Evolutionary conservation across 1,140 invertebrate species (phyloP).

Genomic region (Leptopilina boulardi): DNA sequence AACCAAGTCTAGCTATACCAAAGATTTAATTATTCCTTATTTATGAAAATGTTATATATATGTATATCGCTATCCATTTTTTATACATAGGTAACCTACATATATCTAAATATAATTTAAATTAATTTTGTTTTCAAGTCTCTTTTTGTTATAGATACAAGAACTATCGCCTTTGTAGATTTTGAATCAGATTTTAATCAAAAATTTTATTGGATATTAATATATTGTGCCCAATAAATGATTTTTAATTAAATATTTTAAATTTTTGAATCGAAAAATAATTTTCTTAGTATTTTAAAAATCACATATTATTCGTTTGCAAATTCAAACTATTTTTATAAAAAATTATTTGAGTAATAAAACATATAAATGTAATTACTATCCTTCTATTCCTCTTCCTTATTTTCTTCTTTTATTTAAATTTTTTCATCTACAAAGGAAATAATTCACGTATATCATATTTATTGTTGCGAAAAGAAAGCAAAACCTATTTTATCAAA

Average conservation of each 20-base stretch:
- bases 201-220: neutral
- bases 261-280: neutral
- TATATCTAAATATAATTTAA: neutral
- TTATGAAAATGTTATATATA: neutral
- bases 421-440: constrained; percentile 2
- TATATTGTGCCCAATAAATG: neutral
- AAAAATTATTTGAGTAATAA: no score
- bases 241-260: neutral
- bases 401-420: neutral
- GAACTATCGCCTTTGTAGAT: neutral
- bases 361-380: no score
- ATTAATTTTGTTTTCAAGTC: neutral
- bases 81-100: no score
- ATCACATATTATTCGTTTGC: no score
- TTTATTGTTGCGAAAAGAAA: neutral
- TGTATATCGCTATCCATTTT: neutral
- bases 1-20: constrained; percentile 8
- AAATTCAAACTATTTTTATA: no score
- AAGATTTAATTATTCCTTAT: constrained; percentile 16
- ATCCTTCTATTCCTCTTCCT: neutral
- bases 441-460: neutral
- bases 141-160: neutral
- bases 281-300: no score
- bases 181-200: neutral
- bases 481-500: neutral